Base-by-base conservation (phyloP, 1,140 invertebrate species). In the Drosophila baimaii region DNA sequence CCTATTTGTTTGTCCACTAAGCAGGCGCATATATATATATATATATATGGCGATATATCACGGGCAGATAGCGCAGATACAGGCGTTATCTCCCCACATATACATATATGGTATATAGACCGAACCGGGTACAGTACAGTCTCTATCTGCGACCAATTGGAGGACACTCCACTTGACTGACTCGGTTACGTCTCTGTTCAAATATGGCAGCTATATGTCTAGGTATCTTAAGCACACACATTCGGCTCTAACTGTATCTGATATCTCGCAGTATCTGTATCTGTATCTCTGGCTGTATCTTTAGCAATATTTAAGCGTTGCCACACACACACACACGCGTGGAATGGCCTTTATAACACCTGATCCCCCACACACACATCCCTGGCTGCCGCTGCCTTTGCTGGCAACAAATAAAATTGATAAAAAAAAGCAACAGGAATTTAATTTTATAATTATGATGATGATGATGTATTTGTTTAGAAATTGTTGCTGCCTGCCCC, bases 1-100 rank as follows among this genome's bases (percentile, higher is more conserved):
- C 84, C 72, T 89, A 88, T 88, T 88, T 88, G 84, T 88, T 88
- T 89, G 84, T 64, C 63, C 76, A 88, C 83, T 88, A 86, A 86
- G 83, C 61, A 64, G 70, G 55, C 78, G 41, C 15, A 65, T 65
- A 70, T 59, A 47, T 47, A 21, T 51, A 46, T 25, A 21, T 31
- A 33, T 10, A 35, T 57, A 21, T 54, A 31, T 19, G 29, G 57
- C 19, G 17, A 31, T 33, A 66, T 58, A 57, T 70, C 59, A 79
- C 33, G 39, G 46, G 15, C 29, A 62, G 82, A 86, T 86, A 86
- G 77, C 47, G 29, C 13, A 43, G 64, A 79, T 83, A 33, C 17
- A 29, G 49, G 61, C 72, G 81, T 81, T 77, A 77, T 71, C 72
- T 49, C 15, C 46, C 39, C 7, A 41, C 46, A 4, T 55, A 46